Percentiles rank a stretch among this genome's conserved stretches.
Evolutionary conservation across 2,797 vertebrate genomes (phyloP).

Genomic region (Pseudochirops cupreus): DNA sequence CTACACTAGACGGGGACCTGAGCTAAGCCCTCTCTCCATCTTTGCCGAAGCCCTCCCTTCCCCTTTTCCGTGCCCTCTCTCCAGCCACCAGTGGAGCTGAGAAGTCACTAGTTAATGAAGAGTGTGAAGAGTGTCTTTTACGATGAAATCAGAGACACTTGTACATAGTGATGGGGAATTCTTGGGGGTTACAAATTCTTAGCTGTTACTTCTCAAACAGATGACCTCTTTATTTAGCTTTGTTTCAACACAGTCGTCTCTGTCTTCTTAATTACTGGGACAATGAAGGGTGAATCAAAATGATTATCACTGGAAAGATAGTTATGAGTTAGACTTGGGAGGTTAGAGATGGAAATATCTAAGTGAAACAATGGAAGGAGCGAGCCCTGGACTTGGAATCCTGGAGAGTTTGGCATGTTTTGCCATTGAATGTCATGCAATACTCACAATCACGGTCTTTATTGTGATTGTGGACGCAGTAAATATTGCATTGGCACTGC

Average conservation of each 20-base stretch:
- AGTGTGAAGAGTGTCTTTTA: background rate
- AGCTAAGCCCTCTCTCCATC: background rate
- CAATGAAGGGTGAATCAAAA: background rate
- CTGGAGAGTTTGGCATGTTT: no score
- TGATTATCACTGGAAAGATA: background rate
- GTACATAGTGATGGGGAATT: background rate
- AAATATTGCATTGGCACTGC: no score
- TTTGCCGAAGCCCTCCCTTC: constrained; percentile 3
- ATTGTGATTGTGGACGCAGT: no score
- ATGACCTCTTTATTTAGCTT: background rate
- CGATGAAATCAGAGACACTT: background rate
- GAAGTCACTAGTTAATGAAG: constrained; percentile 25
- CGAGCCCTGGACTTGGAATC: background rate
- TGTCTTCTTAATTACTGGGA: background rate
- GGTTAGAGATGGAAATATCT: background rate
- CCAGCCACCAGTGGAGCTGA: background rate
- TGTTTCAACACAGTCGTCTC: background rate
- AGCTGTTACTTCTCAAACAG: background rate
- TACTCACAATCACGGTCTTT: no score
- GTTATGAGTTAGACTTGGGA: background rate
- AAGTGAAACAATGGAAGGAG: background rate
- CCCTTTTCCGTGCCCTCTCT: background rate
- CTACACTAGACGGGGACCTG: constrained; percentile 3
- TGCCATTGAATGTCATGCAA: no score
- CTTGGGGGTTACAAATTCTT: background rate